Base-by-base conservation (phyloP, 2,113 vertebrate species). In the Ciconia maguari region DNA sequence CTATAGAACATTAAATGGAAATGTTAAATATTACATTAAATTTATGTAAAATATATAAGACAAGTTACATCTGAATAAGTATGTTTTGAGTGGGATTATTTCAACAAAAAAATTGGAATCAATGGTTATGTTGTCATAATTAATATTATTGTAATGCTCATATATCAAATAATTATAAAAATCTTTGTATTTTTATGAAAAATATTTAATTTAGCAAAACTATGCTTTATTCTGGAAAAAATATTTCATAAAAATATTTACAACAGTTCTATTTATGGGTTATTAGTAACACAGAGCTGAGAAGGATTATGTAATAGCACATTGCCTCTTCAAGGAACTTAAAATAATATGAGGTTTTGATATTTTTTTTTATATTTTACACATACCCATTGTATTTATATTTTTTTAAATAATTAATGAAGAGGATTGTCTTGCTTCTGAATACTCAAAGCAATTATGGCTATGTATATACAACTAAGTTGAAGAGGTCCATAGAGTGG, bases 401-500 rank as follows among this genome's bases (percentile, higher is more conserved):
- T 20, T 46, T 41, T 52, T 22, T 46, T 41, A 46, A 10, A 41
- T 32, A n/a, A 48, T 1, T 3, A 60, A 54, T 19, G 20, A 66
- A 48, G 14, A n/a, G 16, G 9, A 57, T 3, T 26, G 5, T 41
- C 6, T 76, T 69, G 25, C 26, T 92, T 55, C 62, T 76, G 22
- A 49, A 49, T 55, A n/a, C 5, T 87, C 11, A 36, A n/a, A 51
- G 17, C 19, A 58, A 38, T 60, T 54, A 34, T 52, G 60, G 29
- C 2, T 5, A 42, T 0, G 0, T 34, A 54, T n/a, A 49, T 49
- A 46, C 11, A 61, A 52, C 4, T 49, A 32, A 49, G 5, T 16
- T 61, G 42, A 81, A 61, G 7, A 55, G 7, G 5, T 48, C 46
- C 41, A 19, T 24, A 15, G 20, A 36, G 8, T 29, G 8, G 6